phyloP scores from a whole-genome alignment of 2,113 vertebrate genomes.

The Phaetusa simplex region DNA sequence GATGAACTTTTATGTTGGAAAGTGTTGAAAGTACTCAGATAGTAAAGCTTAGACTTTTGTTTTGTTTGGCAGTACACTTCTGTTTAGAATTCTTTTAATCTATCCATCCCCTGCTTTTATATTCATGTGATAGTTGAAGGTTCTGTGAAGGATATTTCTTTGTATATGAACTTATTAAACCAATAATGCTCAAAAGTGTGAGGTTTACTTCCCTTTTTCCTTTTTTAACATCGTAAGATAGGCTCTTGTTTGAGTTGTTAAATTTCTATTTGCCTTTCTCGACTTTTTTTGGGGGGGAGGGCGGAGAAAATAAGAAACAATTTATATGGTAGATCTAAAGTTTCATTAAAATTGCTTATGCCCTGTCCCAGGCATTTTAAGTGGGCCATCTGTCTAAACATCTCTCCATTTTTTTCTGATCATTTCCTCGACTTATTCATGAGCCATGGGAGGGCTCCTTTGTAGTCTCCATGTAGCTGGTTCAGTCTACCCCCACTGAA shows the following conservation, averaged over 20 bases:
- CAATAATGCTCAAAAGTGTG: conserved; percentile 58
- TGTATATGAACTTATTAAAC: conserved; percentile 79
- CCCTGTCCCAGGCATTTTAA: conserved; percentile 95
- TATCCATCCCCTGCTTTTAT: conserved; percentile 78
- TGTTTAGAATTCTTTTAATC: conserved; percentile 91
- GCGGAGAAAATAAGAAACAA: conserved; percentile 83
- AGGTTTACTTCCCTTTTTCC: neutral
- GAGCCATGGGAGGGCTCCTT: conserved; percentile 99
- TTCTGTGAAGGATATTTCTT: conserved; percentile 78
- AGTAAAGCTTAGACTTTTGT: conserved; percentile 79
- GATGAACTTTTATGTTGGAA: conserved; percentile 78
- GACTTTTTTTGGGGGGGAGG: conserved; percentile 64
- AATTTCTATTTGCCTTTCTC: conserved; percentile 85
- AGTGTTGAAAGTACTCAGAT: conserved; percentile 75
- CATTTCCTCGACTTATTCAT: conserved; percentile 99
- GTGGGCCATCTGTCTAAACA: conserved; percentile 99
- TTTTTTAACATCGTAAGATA: conserved; percentile 71
- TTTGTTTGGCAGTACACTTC: conserved; percentile 87
- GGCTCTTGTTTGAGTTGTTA: conserved; percentile 80
- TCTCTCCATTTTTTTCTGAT: conserved; percentile 97
- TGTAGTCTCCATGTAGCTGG: conserved; percentile 94
- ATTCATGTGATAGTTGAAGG: conserved; percentile 82
- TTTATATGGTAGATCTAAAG: conserved; percentile 94
- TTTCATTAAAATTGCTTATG: conserved; percentile 95
- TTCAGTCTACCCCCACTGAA: conserved; percentile 93